Evolutionary conservation across 2,797 vertebrate genomes (phyloP).

Genomic region (Myotis daubentonii): DNA sequence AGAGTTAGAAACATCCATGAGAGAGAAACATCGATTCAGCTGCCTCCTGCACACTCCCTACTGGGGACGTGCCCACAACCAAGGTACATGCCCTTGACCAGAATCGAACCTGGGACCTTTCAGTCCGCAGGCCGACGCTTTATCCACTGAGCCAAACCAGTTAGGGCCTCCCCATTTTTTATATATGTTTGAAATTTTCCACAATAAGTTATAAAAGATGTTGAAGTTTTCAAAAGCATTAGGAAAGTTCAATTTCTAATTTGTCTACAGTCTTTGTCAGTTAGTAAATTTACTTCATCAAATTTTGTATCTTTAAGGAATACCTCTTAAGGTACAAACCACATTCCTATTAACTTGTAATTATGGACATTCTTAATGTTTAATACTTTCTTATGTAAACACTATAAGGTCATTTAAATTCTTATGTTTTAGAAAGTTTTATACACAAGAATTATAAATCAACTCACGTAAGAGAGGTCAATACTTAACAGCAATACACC

Average conservation of each 20-base stretch:
- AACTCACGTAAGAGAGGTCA: slow-evolving; percentile 37
- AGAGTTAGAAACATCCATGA: no score
- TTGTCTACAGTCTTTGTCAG: slow-evolving; percentile 13
- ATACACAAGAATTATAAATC: slow-evolving; percentile 15
- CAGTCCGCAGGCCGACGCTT: no score
- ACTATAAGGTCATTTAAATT: slow-evolving; percentile 13
- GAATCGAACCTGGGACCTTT: no score
- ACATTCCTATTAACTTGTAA: slow-evolving; percentile 23
- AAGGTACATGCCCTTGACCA: not conserved
- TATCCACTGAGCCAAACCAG: no score
- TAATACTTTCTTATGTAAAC: slow-evolving; percentile 51
- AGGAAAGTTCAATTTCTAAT: slow-evolving; percentile 33
- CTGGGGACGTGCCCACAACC: no score
- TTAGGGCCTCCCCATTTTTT: no score
- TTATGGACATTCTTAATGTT: slow-evolving; percentile 22
- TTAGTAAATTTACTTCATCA: slow-evolving; percentile 23
- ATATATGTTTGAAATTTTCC: not conserved
- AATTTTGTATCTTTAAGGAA: slow-evolving; percentile 19
- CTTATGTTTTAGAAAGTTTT: slow-evolving; percentile 15
- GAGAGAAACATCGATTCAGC: no score
- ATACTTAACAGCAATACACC: not conserved
- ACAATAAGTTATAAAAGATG: not conserved
- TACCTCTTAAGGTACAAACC: slow-evolving; percentile 44
- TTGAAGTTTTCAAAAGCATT: slow-evolving; percentile 36
- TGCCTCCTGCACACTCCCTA: no score